Evolutionary conservation across 2,888 invertebrate genomes (phyloP), one percentile per base, ranked within the genome.

Genomic region (Pterobdella sp.): DNA sequence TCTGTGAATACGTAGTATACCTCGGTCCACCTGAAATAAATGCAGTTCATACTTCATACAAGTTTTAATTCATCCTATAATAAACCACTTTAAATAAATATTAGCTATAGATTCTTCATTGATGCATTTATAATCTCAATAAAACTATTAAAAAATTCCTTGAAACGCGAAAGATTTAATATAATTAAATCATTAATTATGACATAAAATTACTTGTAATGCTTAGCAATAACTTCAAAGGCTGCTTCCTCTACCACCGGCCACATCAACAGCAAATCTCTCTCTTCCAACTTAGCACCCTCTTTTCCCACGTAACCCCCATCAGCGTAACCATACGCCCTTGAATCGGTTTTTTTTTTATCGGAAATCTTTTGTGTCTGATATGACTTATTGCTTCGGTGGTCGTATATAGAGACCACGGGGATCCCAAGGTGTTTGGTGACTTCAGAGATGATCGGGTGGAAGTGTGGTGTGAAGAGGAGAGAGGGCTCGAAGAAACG

Each of bases 401-500:
- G 60, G n/a, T 56, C 60, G 60, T 26, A 56, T 22, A 56, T 56
- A 26, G 60, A 4, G 4, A 56, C 60, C 14, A 56, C 60, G 60
- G 60, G 26, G 60, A 22, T 56, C 26, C 60, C 26, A 26, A 26
- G 4, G 60, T 56, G 60, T n/a, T 56, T 3, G 18, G 60, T 56
- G 60, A 56, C 60, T 22, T 56, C 60, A 56, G 4, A 7, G n/a
- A 56, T 22, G 4, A 56, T 26, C 60, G 60, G 60, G 26, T 26
- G 26, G 10, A 56, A 26, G 60, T 56, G 26, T 3, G 60, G 60
- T 26, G 60, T 56, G 60, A 56, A 56, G n/a, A 56, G 18, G 60
- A 56, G 4, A 26, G n/a, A 26, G 60, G 60, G 60, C n/a, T 56
- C 60, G 60, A 26, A 56, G 60, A 56, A 56, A 26, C 60, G 60